Conservation (phyloP, 2,888 invertebrate genomes). For the Oscheius myriophilus region DNA sequence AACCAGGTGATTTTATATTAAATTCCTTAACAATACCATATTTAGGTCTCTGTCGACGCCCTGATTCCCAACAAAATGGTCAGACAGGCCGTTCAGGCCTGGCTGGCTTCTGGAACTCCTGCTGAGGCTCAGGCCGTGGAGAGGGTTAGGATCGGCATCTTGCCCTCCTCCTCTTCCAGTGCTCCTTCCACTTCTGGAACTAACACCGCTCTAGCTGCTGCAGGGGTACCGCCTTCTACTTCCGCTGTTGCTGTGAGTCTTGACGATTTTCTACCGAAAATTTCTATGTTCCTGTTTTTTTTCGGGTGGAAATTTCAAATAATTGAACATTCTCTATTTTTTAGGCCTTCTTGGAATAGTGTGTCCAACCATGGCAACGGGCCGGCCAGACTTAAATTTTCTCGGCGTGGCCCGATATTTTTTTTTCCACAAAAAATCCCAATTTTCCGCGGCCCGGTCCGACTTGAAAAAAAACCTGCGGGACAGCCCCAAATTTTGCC, state of each 20-base stretch:
- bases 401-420: no score
- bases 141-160: conserved; percentile 15
- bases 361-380: no score
- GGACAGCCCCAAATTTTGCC: no score
- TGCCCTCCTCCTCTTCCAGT: conserved; percentile 3
- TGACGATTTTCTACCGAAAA: no score
- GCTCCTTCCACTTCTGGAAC: not conserved
- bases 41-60: conserved; percentile 52
- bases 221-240: not conserved
- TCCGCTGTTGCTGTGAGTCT: conserved; percentile 3
- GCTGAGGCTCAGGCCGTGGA: conserved; percentile 4
- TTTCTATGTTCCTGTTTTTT: not conserved
- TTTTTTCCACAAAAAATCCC: no score
- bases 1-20: conserved; percentile 7
- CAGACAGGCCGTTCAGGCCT: conserved; percentile 58
- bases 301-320: not conserved
- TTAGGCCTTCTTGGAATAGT: no score
- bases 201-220: not conserved
- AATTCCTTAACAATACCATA: not conserved
- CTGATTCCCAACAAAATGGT: conserved; percentile 64
- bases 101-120: conserved; percentile 31
- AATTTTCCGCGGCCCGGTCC: no score
- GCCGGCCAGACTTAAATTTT: no score
- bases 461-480: no score
- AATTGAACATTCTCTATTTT: not conserved